These are phyloP conservation scores for Hermatobates lingyangjiaoensis DNA, from an alignment of 1,140 invertebrate genomes.

Conservation along the genomic window DNA sequence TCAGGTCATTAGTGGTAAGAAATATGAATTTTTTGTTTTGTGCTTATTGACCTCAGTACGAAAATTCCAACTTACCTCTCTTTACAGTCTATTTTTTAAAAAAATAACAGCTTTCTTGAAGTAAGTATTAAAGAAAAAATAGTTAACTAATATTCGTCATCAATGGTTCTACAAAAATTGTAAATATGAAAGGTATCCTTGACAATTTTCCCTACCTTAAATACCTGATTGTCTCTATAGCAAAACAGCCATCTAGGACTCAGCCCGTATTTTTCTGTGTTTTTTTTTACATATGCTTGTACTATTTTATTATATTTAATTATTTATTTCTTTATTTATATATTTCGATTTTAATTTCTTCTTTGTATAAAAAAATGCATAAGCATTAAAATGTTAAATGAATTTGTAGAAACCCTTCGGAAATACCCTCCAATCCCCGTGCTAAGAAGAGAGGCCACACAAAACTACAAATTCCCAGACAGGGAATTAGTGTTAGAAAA, in stretches of 20 bases:
- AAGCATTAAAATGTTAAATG: not conserved
- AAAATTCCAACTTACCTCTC: not conserved
- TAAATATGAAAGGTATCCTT: no score
- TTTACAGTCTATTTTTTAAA: not conserved
- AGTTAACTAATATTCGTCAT: not conserved
- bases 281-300: not conserved
- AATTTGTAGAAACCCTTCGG: conserved; percentile 29
- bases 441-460: conserved; percentile 28
- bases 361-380: not conserved
- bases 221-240: not conserved
- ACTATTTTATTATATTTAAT: not conserved
- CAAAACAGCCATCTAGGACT: not conserved
- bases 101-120: not conserved
- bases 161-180: not conserved
- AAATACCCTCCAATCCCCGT: conserved; percentile 29
- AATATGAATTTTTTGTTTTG: not conserved
- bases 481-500: conserved; percentile 13
- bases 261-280: not conserved
- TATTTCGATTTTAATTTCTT: not conserved
- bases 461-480: conserved; percentile 21
- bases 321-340: not conserved
- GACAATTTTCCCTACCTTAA: no score
- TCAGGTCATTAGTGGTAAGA: conserved; percentile 28
- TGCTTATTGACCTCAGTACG: not conserved
- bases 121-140: not conserved